These are phyloP conservation scores for Crioceris asparagi DNA, from an alignment of 2,888 invertebrate species.

Conservation along the genomic window DNA sequence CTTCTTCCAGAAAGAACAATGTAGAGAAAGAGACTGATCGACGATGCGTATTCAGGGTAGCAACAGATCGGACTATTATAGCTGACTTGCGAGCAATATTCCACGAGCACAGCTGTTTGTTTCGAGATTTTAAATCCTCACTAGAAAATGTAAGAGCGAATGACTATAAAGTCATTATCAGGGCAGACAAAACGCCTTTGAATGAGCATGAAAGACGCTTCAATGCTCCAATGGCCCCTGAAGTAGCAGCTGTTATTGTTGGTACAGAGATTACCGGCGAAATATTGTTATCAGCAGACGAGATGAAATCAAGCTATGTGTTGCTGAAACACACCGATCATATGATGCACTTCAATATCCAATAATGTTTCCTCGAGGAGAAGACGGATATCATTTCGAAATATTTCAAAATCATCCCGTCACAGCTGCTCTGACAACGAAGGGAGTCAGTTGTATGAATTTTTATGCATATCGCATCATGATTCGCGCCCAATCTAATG, in stretches of 20 bases:
- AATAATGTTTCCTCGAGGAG: too few species aligned
- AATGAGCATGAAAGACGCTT: too few species aligned
- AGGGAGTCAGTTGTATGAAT: slow-evolving; percentile 22
- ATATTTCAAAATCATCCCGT: too few species aligned
- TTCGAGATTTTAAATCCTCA: slow-evolving; percentile 26
- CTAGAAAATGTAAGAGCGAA: slow-evolving; percentile 26
- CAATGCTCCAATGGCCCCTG: slow-evolving; percentile 31
- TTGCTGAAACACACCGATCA: too few species aligned
- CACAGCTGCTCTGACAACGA: too few species aligned
- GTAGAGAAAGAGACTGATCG: slow-evolving; percentile 5
- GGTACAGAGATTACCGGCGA: too few species aligned
- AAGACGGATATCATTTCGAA: slow-evolving; percentile 19
- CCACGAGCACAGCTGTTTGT: slow-evolving; percentile 25
- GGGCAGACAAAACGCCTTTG: slow-evolving; percentile 28
- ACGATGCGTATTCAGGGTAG: slow-evolving; percentile 6
- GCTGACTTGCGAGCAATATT: slow-evolving; percentile 10
- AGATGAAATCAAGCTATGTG: too few species aligned
- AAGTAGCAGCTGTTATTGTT: slow-evolving; percentile 31
- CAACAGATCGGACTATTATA: neutral
- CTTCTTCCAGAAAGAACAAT: too few species aligned
- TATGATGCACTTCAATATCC: too few species aligned
- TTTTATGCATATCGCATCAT: slow-evolving; percentile 15
- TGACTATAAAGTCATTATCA: slow-evolving; percentile 28
- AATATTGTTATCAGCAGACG: too few species aligned
- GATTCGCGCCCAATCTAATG: neutral